Conservation (phyloP, 2,113 vertebrate genomes). For the Eudyptes chrysolophus region DNA sequence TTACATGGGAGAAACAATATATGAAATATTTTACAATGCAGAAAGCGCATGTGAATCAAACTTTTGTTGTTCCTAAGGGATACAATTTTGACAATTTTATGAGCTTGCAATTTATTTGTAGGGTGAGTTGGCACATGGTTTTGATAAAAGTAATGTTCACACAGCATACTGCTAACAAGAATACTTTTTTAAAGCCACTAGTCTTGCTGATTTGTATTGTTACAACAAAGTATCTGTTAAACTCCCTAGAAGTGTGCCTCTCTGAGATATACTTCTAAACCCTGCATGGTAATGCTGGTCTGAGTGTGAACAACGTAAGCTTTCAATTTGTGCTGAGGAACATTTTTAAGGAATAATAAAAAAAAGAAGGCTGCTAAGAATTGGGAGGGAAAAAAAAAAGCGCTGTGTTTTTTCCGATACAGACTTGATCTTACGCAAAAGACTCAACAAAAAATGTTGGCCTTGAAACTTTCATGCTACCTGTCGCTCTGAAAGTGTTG, state of each 20-base stretch:
- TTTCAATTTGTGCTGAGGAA: background rate
- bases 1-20: background rate
- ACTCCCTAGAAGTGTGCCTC: background rate
- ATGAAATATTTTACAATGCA: slow-evolving; percentile 8
- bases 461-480: background rate
- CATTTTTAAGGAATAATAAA: background rate
- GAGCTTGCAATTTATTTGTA: slow-evolving; percentile 32
- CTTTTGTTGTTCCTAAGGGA: background rate
- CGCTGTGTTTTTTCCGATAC: background rate
- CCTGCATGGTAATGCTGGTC: background rate
- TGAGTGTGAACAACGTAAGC: background rate
- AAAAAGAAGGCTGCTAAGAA: background rate
- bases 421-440: background rate
- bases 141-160: slow-evolving; percentile 9
- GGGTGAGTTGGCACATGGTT: background rate
- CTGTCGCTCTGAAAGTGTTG: background rate
- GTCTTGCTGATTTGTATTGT: background rate
- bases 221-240: background rate
- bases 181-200: background rate
- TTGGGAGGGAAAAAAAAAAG: rapidly evolving
- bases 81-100: slow-evolving; percentile 48
- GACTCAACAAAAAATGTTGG: background rate
- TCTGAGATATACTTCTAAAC: background rate
- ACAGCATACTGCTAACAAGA: background rate
- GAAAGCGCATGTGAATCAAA: slow-evolving; percentile 12